Conservation (phyloP, 2,797 vertebrate species). For the Chrosomus eos region DNA sequence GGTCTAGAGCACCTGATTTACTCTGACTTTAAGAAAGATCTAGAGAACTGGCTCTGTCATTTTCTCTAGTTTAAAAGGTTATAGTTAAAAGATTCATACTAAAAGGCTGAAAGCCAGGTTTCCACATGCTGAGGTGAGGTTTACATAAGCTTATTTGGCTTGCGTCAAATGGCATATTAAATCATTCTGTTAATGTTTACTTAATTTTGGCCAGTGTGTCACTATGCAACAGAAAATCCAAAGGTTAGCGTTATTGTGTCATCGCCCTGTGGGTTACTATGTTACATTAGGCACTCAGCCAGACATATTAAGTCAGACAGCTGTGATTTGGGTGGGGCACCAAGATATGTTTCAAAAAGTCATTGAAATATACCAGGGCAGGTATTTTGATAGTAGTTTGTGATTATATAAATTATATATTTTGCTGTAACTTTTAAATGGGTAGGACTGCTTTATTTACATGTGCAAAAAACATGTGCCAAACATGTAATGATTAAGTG, state of each 20-base stretch:
- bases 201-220: background rate
- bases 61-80: background rate
- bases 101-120: background rate
- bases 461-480: background rate
- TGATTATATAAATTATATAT: background rate
- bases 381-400: background rate
- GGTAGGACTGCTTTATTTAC: background rate
- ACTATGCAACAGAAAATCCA: background rate
- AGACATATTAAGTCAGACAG: background rate
- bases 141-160: background rate
- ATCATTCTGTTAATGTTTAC: background rate
- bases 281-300: constrained; percentile 40
- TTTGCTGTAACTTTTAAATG: background rate
- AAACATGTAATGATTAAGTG: background rate
- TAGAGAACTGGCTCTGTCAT: background rate
- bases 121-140: background rate
- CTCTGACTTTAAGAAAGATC: background rate
- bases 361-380: background rate
- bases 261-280: constrained; percentile 49
- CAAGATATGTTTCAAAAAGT: background rate
- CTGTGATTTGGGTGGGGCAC: background rate
- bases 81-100: background rate
- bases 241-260: background rate
- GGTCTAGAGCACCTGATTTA: background rate
- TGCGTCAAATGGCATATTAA: background rate